These are phyloP conservation scores for Trichopoda pennipes DNA, from an alignment of 2,888 invertebrate species.

Conservation along the genomic window DNA sequence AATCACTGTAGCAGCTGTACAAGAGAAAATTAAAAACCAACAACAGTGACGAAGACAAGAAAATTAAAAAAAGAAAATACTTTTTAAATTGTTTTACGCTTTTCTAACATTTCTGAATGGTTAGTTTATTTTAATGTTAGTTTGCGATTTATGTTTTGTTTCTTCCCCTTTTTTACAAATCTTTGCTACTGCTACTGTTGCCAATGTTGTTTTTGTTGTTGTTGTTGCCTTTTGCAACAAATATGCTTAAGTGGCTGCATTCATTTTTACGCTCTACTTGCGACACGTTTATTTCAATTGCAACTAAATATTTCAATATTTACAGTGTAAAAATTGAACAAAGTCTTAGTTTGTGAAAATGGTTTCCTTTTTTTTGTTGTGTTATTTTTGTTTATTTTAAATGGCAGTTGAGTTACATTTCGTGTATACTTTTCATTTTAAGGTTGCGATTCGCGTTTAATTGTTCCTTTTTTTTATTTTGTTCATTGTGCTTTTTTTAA, in stretches of 20 bases:
- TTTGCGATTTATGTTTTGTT: slow-evolving; percentile 17
- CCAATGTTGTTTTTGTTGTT: too few species aligned
- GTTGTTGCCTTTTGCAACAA: slow-evolving; percentile 13
- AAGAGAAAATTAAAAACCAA: neutral
- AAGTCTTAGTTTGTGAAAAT: slow-evolving; percentile 21
- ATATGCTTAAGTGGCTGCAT: slow-evolving; percentile 57
- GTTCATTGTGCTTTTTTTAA: neutral
- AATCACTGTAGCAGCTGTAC: neutral
- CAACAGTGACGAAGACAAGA: too few species aligned
- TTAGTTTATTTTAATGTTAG: slow-evolving; percentile 32
- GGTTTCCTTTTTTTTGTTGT: slow-evolving; percentile 7
- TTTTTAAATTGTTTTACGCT: neutral
- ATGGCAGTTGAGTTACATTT: slow-evolving; percentile 13
- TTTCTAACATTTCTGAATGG: neutral
- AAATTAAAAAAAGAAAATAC: neutral
- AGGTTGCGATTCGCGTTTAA: neutral
- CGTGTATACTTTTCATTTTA: neutral
- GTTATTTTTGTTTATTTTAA: slow-evolving; percentile 29
- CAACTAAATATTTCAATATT: slow-evolving; percentile 10
- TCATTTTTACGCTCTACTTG: slow-evolving; percentile 72
- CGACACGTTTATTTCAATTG: slow-evolving; percentile 60
- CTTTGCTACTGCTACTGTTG: too few species aligned
- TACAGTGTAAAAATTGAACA: slow-evolving; percentile 20
- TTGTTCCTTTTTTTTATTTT: neutral
- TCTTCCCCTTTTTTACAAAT: slow-evolving; percentile 5